These are phyloP conservation scores for Copidosoma floridanum DNA, from an alignment of 1,140 invertebrate species.

Conservation along the genomic window DNA sequence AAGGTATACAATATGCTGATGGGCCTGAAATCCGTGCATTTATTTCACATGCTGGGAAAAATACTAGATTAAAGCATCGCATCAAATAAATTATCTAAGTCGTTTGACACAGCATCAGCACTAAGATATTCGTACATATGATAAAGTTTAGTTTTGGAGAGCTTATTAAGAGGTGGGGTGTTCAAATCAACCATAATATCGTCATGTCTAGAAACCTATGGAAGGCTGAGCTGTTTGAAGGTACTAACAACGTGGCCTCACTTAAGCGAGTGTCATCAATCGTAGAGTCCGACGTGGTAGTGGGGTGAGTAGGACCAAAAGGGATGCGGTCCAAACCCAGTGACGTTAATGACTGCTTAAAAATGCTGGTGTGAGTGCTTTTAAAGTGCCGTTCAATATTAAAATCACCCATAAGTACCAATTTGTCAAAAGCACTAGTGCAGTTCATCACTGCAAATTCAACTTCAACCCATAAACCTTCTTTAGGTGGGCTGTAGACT, in stretches of 20 bases:
- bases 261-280: background rate
- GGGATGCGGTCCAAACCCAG: background rate
- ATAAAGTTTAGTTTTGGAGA: too few species aligned
- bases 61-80: background rate
- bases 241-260: background rate
- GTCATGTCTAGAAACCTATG: background rate
- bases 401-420: background rate
- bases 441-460: background rate
- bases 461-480: background rate
- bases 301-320: background rate
- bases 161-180: too few species aligned
- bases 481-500: background rate
- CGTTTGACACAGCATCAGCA: too few species aligned
- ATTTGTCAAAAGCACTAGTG: background rate
- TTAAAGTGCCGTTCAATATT: background rate
- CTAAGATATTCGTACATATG: too few species aligned
- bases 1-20: slow-evolving; percentile 6
- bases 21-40: background rate
- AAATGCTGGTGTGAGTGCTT: background rate
- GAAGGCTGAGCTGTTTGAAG: background rate
- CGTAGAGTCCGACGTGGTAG: background rate
- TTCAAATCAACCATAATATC: too few species aligned
- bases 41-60: background rate
- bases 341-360: background rate
- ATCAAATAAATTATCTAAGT: background rate